Evolutionary conservation across 1,140 invertebrate genomes (phyloP).

Genomic region (Aphaenogaster ashmeadi): DNA sequence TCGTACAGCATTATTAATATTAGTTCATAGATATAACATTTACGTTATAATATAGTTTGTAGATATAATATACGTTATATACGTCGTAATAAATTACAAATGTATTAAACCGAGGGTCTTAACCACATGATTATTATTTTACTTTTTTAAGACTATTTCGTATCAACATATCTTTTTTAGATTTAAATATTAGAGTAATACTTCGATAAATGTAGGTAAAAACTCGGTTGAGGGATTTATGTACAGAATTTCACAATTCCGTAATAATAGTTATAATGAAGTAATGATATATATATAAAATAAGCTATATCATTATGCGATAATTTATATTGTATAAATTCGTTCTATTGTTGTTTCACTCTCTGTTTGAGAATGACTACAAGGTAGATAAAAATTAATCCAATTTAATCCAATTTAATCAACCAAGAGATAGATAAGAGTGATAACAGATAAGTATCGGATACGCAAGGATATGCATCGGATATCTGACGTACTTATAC

Average conservation of each 20-base stretch:
- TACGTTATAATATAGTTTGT: background rate
- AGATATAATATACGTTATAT: background rate
- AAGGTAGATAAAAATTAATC: background rate
- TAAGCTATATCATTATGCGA: background rate
- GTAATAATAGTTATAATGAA: conserved; percentile 4
- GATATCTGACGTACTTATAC: background rate
- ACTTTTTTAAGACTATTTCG: background rate
- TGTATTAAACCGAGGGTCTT: background rate
- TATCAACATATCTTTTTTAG: background rate
- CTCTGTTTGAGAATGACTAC: no score
- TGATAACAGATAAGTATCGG: background rate
- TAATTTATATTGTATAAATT: background rate
- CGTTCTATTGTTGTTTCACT: background rate
- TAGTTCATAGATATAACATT: conserved; percentile 15
- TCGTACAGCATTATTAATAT: background rate
- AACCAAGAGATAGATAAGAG: background rate
- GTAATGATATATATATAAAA: no score
- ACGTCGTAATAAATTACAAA: background rate
- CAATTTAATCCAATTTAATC: conserved; percentile 23
- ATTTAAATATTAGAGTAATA: background rate
- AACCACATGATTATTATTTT: background rate
- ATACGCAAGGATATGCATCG: background rate
- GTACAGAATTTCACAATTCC: background rate
- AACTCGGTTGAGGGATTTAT: background rate
- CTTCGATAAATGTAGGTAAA: background rate